phyloP scores from a whole-genome alignment of 2,888 invertebrate genomes.

The Cephus pulcher region DNA sequence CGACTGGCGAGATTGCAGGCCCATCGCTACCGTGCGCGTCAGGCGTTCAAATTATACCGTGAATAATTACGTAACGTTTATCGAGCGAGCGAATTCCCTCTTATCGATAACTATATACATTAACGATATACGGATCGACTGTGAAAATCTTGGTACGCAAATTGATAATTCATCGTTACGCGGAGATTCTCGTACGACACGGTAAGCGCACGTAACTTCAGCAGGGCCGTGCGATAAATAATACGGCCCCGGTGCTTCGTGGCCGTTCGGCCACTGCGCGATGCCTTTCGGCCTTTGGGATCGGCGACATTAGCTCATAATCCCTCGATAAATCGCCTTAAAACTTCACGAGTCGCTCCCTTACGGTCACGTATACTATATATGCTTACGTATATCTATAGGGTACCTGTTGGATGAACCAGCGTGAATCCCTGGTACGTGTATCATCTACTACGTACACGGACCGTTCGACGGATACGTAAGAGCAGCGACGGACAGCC shows the following conservation, averaged over 20 bases:
- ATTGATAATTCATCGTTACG: neutral
- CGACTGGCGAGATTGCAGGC: neutral
- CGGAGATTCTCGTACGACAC: neutral
- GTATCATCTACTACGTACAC: neutral
- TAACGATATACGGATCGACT: neutral
- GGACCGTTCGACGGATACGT: neutral
- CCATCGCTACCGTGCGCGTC: neutral
- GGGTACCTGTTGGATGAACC: neutral
- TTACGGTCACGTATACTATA: neutral
- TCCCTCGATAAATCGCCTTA: conserved; percentile 40
- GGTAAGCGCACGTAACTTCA: neutral
- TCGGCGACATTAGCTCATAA: conserved; percentile 35
- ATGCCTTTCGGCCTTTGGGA: neutral
- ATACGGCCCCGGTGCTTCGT: neutral
- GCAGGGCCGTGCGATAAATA: neutral
- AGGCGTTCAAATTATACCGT: neutral
- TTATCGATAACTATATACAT: neutral
- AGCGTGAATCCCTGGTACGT: neutral
- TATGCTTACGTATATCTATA: neutral
- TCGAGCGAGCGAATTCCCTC: neutral
- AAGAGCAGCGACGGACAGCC: neutral
- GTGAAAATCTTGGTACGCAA: neutral
- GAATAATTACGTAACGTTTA: neutral
- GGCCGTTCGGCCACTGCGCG: too few species aligned
- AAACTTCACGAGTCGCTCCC: conserved; percentile 17